Conservation (phyloP, 2,113 vertebrate genomes). For the Periophthalmodon schlosseri region DNA sequence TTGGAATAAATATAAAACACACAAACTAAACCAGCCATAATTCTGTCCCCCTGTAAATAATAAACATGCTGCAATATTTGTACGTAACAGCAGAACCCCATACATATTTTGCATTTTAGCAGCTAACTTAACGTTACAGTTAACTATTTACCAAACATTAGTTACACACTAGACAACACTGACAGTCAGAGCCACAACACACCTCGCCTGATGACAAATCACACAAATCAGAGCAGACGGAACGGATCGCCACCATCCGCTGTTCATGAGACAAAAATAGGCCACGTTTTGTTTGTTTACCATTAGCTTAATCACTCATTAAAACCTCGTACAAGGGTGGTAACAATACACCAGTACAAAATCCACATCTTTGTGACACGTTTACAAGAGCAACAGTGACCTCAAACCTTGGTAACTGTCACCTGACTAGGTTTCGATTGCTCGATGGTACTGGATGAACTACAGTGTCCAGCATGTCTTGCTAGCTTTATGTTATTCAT, state of each 20-base stretch:
- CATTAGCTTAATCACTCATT: constrained; percentile 42
- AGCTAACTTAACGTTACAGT: neutral
- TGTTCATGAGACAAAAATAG: constrained; percentile 30
- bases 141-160: neutral
- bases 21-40: constrained; percentile 7
- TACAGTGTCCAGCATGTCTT: neutral
- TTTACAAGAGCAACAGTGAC: constrained; percentile 2
- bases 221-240: neutral
- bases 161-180: too few relatives aligned
- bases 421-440: neutral
- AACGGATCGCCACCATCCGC: constrained; percentile 16
- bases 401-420: constrained; percentile 8
- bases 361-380: constrained; percentile 24
- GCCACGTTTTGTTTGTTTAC: constrained; percentile 49
- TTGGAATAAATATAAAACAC: neutral
- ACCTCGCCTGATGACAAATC: neutral
- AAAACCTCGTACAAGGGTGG: neutral
- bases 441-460: too few relatives aligned
- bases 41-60: constrained; percentile 13
- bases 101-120: neutral
- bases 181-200: constrained; percentile 6
- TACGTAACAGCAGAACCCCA: constrained; percentile 23
- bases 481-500: constrained; percentile 45
- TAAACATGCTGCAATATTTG: constrained; percentile 9
- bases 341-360: neutral